These are phyloP conservation scores for Seriola quinqueradiata DNA, from an alignment of 2,113 vertebrate species.

Conservation along the genomic window DNA sequence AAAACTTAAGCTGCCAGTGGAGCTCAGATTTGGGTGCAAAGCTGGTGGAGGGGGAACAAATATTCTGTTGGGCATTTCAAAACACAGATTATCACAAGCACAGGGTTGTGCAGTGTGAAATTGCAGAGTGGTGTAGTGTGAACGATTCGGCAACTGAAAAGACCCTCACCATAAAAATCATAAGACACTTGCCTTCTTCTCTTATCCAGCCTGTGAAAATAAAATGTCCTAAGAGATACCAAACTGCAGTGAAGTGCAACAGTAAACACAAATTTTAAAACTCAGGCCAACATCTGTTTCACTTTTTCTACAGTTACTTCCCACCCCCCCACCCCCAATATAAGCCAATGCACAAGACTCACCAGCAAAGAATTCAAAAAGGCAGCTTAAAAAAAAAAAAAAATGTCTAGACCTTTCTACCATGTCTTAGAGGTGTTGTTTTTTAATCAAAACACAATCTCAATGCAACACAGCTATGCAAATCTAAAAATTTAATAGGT, in stretches of 20 bases:
- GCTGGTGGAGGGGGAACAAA: slow-evolving; percentile 35
- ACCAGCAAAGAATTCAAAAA: neutral
- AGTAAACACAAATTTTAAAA: slow-evolving; percentile 38
- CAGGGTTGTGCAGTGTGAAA: slow-evolving; percentile 65
- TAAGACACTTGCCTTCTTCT: neutral
- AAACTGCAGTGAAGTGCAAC: slow-evolving; percentile 48
- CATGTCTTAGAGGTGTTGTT: neutral
- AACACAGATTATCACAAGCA: slow-evolving; percentile 60
- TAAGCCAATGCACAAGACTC: slow-evolving; percentile 4
- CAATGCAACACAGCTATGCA: neutral
- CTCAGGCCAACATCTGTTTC: slow-evolving; percentile 2
- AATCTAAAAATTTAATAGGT: neutral
- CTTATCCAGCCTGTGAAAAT: slow-evolving; percentile 34
- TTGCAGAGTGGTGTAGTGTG: slow-evolving; percentile 55
- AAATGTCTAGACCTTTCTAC: neutral
- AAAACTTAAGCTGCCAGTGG: slow-evolving; percentile 7
- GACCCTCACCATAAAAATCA: slow-evolving; percentile 47
- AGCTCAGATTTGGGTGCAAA: slow-evolving; percentile 18
- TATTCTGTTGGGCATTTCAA: slow-evolving; percentile 57
- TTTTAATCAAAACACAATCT: neutral
- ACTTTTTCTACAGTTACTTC: slow-evolving; percentile 4
- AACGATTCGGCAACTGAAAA: slow-evolving; percentile 47
- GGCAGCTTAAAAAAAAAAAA: neutral
- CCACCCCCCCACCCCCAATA: neutral
- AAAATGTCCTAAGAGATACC: slow-evolving; percentile 55